Conservation (phyloP, 1,140 invertebrate species). For the Sesamia nonagrioides region DNA sequence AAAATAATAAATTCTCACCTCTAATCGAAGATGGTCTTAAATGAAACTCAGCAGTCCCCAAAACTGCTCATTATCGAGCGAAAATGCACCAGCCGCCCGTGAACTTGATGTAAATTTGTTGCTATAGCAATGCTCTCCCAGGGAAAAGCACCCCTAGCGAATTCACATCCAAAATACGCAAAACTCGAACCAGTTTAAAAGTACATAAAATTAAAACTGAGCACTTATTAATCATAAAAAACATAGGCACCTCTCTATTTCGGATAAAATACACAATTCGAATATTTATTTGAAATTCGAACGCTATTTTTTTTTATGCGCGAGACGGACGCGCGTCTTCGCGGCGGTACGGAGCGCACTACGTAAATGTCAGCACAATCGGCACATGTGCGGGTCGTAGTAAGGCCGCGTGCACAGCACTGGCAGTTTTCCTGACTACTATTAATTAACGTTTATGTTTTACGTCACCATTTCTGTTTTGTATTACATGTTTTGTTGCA, state of each 20-base stretch:
- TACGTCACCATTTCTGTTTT: constrained; percentile 1
- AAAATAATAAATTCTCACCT: constrained; percentile 60
- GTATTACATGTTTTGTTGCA: not conserved
- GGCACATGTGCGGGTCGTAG: constrained; percentile 79
- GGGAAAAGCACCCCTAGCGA: constrained; percentile 71
- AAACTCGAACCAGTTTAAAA: constrained; percentile 13
- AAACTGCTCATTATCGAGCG: constrained; percentile 78
- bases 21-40: constrained; percentile 58
- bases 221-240: constrained; percentile 50
- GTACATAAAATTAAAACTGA: constrained; percentile 42
- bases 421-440: constrained; percentile 63
- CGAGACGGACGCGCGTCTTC: constrained; percentile 66
- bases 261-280: constrained; percentile 60
- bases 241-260: constrained; percentile 56
- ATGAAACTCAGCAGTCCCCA: constrained; percentile 57
- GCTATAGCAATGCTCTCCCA: constrained; percentile 82
- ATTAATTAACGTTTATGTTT: constrained; percentile 15
- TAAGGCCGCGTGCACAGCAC: constrained; percentile 63
- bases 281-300: constrained; percentile 56
- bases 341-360: constrained; percentile 79
- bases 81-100: constrained; percentile 84
- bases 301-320: constrained; percentile 59
- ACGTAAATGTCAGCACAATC: constrained; percentile 82
- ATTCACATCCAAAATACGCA: constrained; percentile 61
- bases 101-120: constrained; percentile 85